Evolutionary conservation across 2,797 vertebrate species (phyloP).

Genomic region (Diceros bicornis): DNA sequence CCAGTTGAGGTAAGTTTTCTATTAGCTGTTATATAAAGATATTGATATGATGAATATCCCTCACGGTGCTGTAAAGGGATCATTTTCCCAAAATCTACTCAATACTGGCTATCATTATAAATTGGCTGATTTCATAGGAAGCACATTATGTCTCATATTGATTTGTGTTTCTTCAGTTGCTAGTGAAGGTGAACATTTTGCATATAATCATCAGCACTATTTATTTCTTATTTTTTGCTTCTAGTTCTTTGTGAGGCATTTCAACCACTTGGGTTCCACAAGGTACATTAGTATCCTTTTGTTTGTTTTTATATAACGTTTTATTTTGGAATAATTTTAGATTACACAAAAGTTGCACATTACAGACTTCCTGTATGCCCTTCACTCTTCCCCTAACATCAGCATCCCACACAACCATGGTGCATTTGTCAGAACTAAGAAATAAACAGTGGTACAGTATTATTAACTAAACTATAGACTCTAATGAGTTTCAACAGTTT

Average conservation of each 20-base stretch:
- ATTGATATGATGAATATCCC: neutral
- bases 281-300: neutral
- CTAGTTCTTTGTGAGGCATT: neutral
- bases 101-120: neutral
- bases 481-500: neutral
- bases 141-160: neutral
- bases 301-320: neutral
- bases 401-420: neutral
- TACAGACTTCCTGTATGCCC: neutral
- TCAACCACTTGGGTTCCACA: neutral
- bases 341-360: neutral
- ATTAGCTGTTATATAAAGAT: neutral
- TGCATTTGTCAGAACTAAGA: slow-evolving; percentile 12
- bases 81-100: neutral
- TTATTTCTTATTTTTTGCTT: slow-evolving; percentile 24
- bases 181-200: neutral
- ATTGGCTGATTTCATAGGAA: neutral
- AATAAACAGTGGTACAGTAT: neutral
- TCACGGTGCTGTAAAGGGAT: neutral
- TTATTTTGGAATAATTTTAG: slow-evolving; percentile 44
- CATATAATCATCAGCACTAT: neutral
- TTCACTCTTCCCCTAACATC: neutral
- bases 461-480: neutral
- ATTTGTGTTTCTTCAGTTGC: neutral
- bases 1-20: neutral